Percentiles rank a stretch among this genome's conserved stretches.
These are phyloP conservation scores for Ptychoptera contaminata DNA, from an alignment of 2,888 invertebrate genomes.

Conservation along the genomic window DNA sequence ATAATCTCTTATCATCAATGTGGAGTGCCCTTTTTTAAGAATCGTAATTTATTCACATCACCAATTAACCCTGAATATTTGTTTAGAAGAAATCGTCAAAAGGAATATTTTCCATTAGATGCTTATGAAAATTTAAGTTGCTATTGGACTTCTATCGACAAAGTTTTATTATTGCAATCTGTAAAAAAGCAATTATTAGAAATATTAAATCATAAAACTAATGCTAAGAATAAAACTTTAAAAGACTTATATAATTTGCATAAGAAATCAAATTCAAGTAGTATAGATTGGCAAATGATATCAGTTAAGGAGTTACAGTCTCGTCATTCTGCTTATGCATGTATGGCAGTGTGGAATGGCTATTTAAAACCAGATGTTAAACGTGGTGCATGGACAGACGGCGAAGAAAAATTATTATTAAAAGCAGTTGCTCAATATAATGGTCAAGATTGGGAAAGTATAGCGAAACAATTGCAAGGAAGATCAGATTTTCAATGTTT, in stretches of 20 bases:
- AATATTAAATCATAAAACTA: not conserved
- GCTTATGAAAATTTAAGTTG: conserved; percentile 27
- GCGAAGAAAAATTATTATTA: conserved; percentile 34
- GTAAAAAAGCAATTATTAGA: conserved; percentile 30
- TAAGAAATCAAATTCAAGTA: conserved; percentile 14
- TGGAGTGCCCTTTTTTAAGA: conserved; percentile 53
- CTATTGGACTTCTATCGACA: conserved; percentile 42
- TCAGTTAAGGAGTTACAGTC: conserved; percentile 26
- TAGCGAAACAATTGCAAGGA: conserved; percentile 40
- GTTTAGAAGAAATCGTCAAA: conserved; percentile 22
- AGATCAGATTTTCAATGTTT: conserved; percentile 56
- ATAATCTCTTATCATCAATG: conserved; percentile 27
- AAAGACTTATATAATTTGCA: conserved; percentile 13
- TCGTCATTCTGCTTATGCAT: conserved; percentile 46
- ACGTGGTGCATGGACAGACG: conserved; percentile 36
- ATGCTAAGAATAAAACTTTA: conserved; percentile 7
- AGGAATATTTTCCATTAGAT: conserved; percentile 32
- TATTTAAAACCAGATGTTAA: conserved; percentile 53
- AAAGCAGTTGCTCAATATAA: conserved; percentile 28
- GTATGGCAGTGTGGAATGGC: conserved; percentile 53
- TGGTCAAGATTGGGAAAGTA: conserved; percentile 47
- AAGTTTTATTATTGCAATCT: conserved; percentile 34
- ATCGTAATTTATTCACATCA: conserved; percentile 35
- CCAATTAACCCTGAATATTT: conserved; percentile 44
- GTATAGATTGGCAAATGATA: conserved; percentile 26